phyloP scores from a whole-genome alignment of 2,888 invertebrate genomes.

The Epiblema foenella region DNA sequence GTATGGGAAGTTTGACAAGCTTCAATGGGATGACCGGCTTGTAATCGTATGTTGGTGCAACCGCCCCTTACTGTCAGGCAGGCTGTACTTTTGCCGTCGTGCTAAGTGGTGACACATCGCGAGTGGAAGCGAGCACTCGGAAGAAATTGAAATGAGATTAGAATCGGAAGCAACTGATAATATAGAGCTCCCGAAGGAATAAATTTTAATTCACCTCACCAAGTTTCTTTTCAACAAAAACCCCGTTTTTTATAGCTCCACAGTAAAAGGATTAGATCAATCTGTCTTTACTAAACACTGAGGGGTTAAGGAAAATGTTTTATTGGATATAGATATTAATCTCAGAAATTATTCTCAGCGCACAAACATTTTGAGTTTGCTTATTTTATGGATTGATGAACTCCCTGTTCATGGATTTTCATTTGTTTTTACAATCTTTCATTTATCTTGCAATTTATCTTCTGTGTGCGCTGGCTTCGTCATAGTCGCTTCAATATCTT shows the following conservation, averaged over 20 bases:
- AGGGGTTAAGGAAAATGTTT: conserved; percentile 16
- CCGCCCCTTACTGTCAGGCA: too few relatives aligned
- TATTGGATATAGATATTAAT: conserved; percentile 20
- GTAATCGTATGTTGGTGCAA: too few relatives aligned
- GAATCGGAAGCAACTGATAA: not conserved
- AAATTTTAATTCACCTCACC: not conserved
- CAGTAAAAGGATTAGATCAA: conserved; percentile 30
- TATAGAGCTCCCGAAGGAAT: not conserved
- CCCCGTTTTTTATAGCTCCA: conserved; percentile 15
- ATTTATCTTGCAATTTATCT: too few relatives aligned
- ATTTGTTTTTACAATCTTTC: not conserved
- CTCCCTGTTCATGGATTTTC: not conserved
- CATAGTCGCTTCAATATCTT: too few relatives aligned
- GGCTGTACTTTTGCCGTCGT: too few relatives aligned
- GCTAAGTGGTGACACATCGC: too few relatives aligned
- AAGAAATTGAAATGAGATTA: not conserved
- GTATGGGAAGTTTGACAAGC: too few relatives aligned
- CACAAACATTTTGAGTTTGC: not conserved
- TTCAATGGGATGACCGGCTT: too few relatives aligned
- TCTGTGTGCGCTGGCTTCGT: too few relatives aligned
- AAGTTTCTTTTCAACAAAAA: conserved; percentile 8
- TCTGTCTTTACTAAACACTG: conserved; percentile 17
- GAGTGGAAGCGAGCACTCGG: too few relatives aligned
- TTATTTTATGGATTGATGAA: not conserved
- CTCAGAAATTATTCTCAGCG: not conserved